Percentiles rank a stretch among this genome's conserved stretches.
Evolutionary conservation across 2,113 vertebrate species (phyloP).

Genomic region (Cephalopterus ornatus): DNA sequence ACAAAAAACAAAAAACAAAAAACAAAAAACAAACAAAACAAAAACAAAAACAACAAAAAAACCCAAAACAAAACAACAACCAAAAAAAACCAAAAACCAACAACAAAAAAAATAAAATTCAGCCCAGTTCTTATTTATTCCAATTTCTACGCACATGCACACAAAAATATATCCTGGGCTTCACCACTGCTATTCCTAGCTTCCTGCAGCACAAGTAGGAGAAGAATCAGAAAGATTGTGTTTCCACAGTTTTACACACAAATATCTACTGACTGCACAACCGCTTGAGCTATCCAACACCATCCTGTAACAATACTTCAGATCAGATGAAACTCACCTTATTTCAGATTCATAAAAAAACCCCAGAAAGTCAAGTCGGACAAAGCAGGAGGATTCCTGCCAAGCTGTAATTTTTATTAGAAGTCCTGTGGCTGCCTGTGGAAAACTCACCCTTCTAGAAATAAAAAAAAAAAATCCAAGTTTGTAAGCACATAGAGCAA

Average conservation of each 20-base stretch:
- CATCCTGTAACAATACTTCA: neutral
- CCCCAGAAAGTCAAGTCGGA: neutral
- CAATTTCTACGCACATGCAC: neutral
- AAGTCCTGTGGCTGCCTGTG: neutral
- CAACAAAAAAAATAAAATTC: neutral
- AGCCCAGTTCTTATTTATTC: neutral
- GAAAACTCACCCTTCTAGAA: neutral
- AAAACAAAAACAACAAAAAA: too few relatives aligned
- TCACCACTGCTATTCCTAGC: neutral
- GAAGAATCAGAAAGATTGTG: neutral
- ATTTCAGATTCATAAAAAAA: neutral
- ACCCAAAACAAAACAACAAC: too few relatives aligned
- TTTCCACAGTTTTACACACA: neutral
- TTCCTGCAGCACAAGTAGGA: neutral
- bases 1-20: too few relatives aligned
- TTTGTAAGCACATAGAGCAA: neutral
- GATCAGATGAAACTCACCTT: neutral
- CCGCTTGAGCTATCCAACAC: neutral
- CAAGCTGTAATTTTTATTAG: neutral
- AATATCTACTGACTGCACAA: neutral
- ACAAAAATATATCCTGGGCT: neutral
- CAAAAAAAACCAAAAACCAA: too few relatives aligned
- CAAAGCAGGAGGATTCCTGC: neutral
- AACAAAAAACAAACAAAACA: too few relatives aligned
- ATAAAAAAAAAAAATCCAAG: neutral